These are phyloP conservation scores for Sinodicranocentrus sp. DNA, from an alignment of 2,888 invertebrate genomes.

Conservation along the genomic window DNA sequence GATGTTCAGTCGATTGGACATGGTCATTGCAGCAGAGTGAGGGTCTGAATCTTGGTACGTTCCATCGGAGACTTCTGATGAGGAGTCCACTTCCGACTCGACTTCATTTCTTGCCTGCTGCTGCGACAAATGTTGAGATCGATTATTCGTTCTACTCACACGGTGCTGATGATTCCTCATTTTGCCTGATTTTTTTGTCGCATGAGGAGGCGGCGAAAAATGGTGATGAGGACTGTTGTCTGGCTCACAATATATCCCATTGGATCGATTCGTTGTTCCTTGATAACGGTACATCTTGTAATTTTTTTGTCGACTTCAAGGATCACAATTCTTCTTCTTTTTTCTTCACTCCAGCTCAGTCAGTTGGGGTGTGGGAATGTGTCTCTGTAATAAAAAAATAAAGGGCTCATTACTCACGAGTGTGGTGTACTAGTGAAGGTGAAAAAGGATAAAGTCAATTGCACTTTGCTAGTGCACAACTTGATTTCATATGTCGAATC, in stretches of 20 bases:
- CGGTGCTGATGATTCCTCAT: conserved; percentile 71
- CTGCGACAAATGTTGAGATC: conserved; percentile 70
- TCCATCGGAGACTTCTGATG: conserved; percentile 76
- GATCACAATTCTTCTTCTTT: conserved; percentile 14
- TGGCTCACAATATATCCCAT: conserved; percentile 76
- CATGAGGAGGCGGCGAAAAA: conserved; percentile 63
- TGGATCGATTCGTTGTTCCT: conserved; percentile 75
- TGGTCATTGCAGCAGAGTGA: conserved; percentile 72
- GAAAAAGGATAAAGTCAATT: neutral
- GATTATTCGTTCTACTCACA: conserved; percentile 65
- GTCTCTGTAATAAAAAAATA: conserved; percentile 28
- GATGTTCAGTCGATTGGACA: conserved; percentile 76
- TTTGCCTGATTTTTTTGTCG: conserved; percentile 67
- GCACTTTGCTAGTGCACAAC: neutral
- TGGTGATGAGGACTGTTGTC: conserved; percentile 75
- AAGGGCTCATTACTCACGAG: neutral
- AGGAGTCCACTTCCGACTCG: conserved; percentile 76
- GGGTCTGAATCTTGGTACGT: conserved; percentile 76
- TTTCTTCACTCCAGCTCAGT: conserved; percentile 5
- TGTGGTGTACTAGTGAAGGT: neutral
- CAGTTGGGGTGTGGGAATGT: neutral
- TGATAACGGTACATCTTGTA: conserved; percentile 76
- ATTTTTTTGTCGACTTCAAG: conserved; percentile 21
- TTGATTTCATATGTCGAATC: neutral
- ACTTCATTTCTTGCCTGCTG: conserved; percentile 71